phyloP scores from a whole-genome alignment of 2,797 vertebrate species.

The Corythornis leucogaster region DNA sequence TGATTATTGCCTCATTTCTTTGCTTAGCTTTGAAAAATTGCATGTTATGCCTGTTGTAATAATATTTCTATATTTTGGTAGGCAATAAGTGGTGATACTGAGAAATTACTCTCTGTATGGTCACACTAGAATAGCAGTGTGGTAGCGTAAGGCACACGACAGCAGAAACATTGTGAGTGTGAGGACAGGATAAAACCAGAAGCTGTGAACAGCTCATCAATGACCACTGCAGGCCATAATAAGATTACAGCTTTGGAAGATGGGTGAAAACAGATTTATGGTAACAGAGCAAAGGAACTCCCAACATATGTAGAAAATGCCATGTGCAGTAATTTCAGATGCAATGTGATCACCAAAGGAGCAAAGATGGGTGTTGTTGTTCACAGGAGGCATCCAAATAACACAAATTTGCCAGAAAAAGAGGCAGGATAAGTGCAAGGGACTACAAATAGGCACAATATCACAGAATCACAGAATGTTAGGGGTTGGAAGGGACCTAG shows the following conservation, averaged over 20 bases:
- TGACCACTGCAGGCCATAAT: background rate
- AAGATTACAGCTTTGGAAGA: background rate
- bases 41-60: background rate
- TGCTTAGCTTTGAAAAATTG: background rate
- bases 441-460: background rate
- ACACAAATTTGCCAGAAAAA: background rate
- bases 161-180: background rate
- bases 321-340: background rate
- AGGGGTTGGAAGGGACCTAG: no score
- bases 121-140: background rate
- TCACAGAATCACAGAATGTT: no score
- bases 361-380: background rate
- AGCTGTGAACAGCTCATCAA: background rate
- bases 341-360: background rate
- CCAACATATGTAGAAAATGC: fast-evolving
- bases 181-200: background rate
- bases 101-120: background rate
- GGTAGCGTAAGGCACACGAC: background rate
- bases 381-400: background rate
- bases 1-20: background rate
- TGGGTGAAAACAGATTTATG: background rate
- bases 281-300: background rate
- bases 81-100: background rate
- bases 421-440: background rate
- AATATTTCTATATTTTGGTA: background rate